Evolutionary conservation across 2,113 vertebrate genomes (phyloP), one percentile per base, ranked within the genome.

Genomic region (Phaetusa simplex): DNA sequence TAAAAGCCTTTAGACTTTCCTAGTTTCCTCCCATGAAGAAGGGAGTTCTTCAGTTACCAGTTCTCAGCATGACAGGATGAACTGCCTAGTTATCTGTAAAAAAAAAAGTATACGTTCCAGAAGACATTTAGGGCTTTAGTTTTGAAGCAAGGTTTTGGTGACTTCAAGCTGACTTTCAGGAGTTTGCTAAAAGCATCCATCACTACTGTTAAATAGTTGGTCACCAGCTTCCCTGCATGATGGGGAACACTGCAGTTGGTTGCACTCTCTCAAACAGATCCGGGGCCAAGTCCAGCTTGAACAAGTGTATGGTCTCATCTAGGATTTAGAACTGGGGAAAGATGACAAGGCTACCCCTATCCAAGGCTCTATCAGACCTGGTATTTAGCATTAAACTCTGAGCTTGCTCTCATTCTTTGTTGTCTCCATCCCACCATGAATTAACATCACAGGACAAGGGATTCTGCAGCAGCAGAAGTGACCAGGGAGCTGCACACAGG

Each of bases 241-340:
- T 3, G 5, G 12, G 17, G 7, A 62, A 38, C 2, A 0, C 1
- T 12, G 13, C 26, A 56, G 4, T 16, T 11, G 38, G 3, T 0
- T n/a, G 5, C 26, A 23, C 5, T 7, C 11, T 16, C 22, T 84
- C 32, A 36, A 45, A 71, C 5, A 4, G 13, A 32, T 38, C 26
- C 5, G 12, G 15, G 11, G 5, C 18, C 9, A 61, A 77, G 24
- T 12, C 23, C 45, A 43, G 20, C 43, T 30, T 36, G 14, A 42
- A 50, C 4, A 64, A 53, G 49, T 2, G 7, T 5, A 45, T 22
- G 11, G 21, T 58, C n/a, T 55, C 47, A 82, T 18, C 45, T 26
- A 67, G 73, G 45, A 27, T 21, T 78, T 53, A 30, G 13, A 14
- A 11, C 14, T 2, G 3, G 23, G 29, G 49, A 10, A 64, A 66